Conservation (phyloP, 2,888 invertebrate species). For the Hydriomena furcata region DNA sequence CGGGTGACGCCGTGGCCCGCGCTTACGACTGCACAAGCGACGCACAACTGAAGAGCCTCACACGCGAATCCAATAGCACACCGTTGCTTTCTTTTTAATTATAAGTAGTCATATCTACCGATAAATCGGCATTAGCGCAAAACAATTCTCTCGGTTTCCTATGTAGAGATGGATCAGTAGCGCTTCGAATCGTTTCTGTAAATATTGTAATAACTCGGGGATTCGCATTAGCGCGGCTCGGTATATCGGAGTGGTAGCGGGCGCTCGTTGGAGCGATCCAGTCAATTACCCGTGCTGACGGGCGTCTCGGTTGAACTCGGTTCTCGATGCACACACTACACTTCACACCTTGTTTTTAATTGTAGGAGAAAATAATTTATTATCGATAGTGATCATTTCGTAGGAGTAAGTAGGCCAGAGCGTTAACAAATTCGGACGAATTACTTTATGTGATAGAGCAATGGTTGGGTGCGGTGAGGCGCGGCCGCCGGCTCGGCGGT, state of each 20-base stretch:
- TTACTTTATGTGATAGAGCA: slow-evolving; percentile 77
- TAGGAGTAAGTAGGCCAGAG: slow-evolving; percentile 81
- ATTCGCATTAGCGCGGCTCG: slow-evolving; percentile 71
- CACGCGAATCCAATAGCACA: slow-evolving; percentile 72
- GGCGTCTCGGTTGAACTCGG: slow-evolving; percentile 45
- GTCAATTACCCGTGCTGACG: slow-evolving; percentile 77
- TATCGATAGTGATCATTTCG: slow-evolving; percentile 81
- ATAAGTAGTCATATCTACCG: slow-evolving; percentile 76
- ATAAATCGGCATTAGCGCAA: slow-evolving; percentile 70
- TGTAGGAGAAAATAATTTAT: slow-evolving; percentile 81
- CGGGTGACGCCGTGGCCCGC: slow-evolving; percentile 23
- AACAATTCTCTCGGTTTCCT: slow-evolving; percentile 77
- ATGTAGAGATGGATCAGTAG: slow-evolving; percentile 79
- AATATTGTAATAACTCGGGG: slow-evolving; percentile 74
- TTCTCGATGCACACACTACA: slow-evolving; percentile 68
- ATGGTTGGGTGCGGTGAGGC: slow-evolving; percentile 51
- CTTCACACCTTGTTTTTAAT: slow-evolving; percentile 78
- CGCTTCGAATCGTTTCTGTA: slow-evolving; percentile 79
- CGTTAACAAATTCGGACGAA: slow-evolving; percentile 81
- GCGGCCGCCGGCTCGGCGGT: slow-evolving; percentile 57
- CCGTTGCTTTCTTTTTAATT: slow-evolving; percentile 77
- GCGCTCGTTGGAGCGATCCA: slow-evolving; percentile 63
- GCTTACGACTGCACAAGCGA: slow-evolving; percentile 53
- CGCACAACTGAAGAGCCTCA: slow-evolving; percentile 72
- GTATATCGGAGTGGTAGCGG: slow-evolving; percentile 57